Conservation (phyloP, 2,888 invertebrate genomes). For the Sinotaia quadrata region DNA sequence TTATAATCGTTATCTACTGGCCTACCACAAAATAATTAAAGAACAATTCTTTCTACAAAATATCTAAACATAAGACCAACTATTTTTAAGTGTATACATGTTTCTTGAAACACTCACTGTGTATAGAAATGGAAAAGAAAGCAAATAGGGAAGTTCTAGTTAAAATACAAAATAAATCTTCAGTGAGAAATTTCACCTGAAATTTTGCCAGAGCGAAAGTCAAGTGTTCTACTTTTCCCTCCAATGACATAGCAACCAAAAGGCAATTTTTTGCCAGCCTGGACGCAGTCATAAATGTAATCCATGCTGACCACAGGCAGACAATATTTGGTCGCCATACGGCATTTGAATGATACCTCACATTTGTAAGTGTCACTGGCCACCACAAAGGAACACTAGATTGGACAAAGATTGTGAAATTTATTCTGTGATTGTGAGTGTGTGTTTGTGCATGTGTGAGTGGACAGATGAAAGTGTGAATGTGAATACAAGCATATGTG, state of each 20-base stretch:
- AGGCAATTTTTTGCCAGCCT: conserved; percentile 45
- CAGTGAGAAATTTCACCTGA: conserved; percentile 44
- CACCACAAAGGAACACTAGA: conserved; percentile 63
- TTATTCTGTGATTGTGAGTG: neutral
- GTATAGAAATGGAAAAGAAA: neutral
- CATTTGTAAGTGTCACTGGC: conserved; percentile 60
- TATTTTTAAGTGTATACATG: no score
- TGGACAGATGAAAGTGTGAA: neutral
- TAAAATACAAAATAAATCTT: neutral
- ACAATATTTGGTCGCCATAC: conserved; percentile 62
- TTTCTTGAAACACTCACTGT: neutral
- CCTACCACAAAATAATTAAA: no score
- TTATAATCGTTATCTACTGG: no score
- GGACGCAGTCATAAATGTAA: conserved; percentile 58
- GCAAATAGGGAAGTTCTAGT: neutral
- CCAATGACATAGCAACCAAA: conserved; percentile 56
- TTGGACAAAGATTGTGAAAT: neutral
- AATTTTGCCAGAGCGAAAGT: conserved; percentile 65
- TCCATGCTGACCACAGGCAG: conserved; percentile 64
- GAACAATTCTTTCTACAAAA: no score
- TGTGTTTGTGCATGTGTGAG: neutral
- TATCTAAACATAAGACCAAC: no score
- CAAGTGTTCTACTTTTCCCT: conserved; percentile 59
- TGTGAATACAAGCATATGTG: neutral
- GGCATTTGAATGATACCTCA: conserved; percentile 65